Conservation (phyloP, 2,797 vertebrate species). For the Heterohyrax brucei region DNA sequence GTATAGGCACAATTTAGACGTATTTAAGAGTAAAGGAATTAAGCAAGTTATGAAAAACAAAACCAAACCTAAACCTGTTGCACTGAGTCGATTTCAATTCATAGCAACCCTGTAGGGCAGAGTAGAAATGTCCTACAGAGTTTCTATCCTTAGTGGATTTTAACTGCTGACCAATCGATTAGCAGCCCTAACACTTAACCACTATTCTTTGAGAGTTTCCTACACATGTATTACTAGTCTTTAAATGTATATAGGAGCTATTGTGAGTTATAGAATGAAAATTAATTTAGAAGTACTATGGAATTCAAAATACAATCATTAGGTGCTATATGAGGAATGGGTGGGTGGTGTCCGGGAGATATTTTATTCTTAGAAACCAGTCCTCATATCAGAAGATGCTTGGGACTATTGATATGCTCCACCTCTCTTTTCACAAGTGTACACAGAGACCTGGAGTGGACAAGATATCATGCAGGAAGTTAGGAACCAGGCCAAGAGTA, state of each 20-base stretch:
- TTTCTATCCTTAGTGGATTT: too few relatives aligned
- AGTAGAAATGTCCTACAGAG: too few relatives aligned
- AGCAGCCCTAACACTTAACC: too few relatives aligned
- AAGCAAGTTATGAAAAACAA: neutral
- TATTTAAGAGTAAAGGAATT: neutral
- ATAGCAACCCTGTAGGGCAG: too few relatives aligned
- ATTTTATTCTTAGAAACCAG: neutral
- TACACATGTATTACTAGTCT: neutral
- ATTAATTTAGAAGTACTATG: slow-evolving; percentile 17
- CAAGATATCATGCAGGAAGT: neutral
- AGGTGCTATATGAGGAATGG: neutral
- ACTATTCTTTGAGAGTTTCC: too few relatives aligned
- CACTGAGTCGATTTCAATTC: too few relatives aligned
- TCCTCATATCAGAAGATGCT: neutral
- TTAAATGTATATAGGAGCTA: neutral
- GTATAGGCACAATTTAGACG: neutral
- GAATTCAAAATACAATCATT: slow-evolving; percentile 16
- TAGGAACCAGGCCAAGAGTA: neutral
- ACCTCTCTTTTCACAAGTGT: neutral
- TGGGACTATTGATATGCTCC: neutral
- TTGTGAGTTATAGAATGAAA: slow-evolving; percentile 49
- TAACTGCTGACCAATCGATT: too few relatives aligned
- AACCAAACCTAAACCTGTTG: too few relatives aligned
- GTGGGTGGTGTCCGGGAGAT: neutral
- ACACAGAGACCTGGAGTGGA: neutral